Percentiles rank a stretch among this genome's conserved stretches.
These are phyloP conservation scores for Diarsia dahlii DNA, from an alignment of 2,888 invertebrate genomes.

Conservation along the genomic window DNA sequence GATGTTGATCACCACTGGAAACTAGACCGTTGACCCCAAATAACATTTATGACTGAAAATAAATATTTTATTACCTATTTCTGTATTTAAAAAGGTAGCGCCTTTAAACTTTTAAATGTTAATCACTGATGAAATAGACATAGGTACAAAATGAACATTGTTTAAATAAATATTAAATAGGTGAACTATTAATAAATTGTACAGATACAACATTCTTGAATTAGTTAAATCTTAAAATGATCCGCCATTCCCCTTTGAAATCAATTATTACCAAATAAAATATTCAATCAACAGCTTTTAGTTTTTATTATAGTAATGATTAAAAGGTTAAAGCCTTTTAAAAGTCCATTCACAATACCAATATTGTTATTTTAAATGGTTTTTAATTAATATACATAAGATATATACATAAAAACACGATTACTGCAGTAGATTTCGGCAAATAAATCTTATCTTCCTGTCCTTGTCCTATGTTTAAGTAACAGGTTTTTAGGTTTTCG, in stretches of 20 bases:
- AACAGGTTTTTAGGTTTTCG: too few species aligned
- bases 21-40: background rate
- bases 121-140: constrained; percentile 13
- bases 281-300: background rate
- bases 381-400: background rate
- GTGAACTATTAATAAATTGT: background rate
- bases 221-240: constrained; percentile 1
- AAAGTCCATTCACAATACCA: constrained; percentile 14
- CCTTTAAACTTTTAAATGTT: constrained; percentile 7
- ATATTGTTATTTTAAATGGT: constrained; percentile 5
- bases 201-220: constrained; percentile 1
- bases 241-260: background rate
- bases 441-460: constrained; percentile 12
- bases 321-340: constrained; percentile 7
- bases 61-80: background rate
- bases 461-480: too few species aligned
- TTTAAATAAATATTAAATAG: background rate
- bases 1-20: background rate
- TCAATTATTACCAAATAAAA: constrained; percentile 14
- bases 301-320: background rate
- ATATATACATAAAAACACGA: constrained; percentile 8
- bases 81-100: background rate
- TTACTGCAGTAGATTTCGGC: constrained; percentile 3
- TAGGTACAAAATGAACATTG: background rate
- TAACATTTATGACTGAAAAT: background rate